phyloP scores from a whole-genome alignment of 1,140 invertebrate genomes.

The Drosophila quadrilineata region DNA sequence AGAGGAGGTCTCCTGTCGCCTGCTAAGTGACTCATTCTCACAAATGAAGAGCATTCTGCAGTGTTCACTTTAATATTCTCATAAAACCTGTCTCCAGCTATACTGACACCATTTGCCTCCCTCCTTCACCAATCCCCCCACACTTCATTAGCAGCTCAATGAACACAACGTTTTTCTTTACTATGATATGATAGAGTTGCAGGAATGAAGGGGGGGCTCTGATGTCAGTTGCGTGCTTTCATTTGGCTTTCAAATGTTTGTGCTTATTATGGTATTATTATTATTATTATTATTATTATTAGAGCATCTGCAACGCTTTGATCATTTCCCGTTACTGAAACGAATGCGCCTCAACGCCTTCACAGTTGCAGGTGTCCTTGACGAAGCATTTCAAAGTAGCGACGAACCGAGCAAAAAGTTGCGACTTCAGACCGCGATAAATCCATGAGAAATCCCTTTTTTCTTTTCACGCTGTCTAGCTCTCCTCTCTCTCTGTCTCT shows the following conservation, averaged over 20 bases:
- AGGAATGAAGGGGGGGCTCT: neutral
- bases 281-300: constrained; percentile 29
- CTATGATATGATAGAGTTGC: too few species aligned
- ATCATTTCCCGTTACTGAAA: constrained; percentile 25
- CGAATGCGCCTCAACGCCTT: constrained; percentile 31
- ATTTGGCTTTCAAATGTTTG: constrained; percentile 10
- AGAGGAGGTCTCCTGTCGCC: neutral
- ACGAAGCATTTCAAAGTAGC: constrained; percentile 22
- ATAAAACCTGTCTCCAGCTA: constrained; percentile 17
- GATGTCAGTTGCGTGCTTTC: neutral
- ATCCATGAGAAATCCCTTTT: constrained; percentile 45
- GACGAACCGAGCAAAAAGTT: constrained; percentile 23
- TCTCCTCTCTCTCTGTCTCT: neutral
- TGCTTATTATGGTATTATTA: neutral
- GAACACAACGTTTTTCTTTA: too few species aligned
- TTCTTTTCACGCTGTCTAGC: neutral
- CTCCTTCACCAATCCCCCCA: neutral
- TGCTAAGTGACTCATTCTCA: constrained; percentile 58
- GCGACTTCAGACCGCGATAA: constrained; percentile 50
- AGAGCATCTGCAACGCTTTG: constrained; percentile 31
- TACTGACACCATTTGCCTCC: neutral
- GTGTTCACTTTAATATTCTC: constrained; percentile 23
- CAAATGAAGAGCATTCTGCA: constrained; percentile 33
- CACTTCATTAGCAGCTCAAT: constrained; percentile 8
- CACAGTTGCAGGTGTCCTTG: constrained; percentile 38